These are phyloP conservation scores for Quiscalus mexicanus DNA, from an alignment of 2,113 vertebrate species.

Conservation along the genomic window DNA sequence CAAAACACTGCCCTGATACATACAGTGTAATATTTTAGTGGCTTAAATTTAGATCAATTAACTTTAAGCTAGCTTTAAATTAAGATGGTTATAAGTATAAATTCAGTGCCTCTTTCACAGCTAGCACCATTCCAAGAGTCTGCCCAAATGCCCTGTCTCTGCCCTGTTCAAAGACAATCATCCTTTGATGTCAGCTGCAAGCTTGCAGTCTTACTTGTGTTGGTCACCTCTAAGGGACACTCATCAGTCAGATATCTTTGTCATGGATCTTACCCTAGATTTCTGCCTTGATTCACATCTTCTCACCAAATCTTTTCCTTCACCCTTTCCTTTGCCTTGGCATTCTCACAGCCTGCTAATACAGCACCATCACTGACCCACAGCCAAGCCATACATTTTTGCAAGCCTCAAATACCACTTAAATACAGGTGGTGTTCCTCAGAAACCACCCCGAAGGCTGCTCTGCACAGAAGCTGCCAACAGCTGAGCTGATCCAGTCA, in stretches of 20 bases:
- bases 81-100: not conserved
- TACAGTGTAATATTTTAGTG: not conserved
- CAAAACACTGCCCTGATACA: not conserved
- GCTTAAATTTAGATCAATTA: not conserved
- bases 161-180: not conserved
- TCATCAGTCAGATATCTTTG: not conserved
- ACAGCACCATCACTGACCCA: not conserved
- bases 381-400: not conserved
- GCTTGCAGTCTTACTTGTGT: not conserved
- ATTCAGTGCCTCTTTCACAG: not conserved
- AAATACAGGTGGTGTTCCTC: not conserved
- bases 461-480: not conserved
- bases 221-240: not conserved
- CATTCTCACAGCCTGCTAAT: not conserved
- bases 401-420: not conserved
- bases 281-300: not conserved
- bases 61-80: not conserved
- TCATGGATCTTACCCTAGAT: not conserved
- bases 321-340: not conserved
- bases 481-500: not conserved
- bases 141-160: not conserved
- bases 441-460: not conserved
- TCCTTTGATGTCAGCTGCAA: not conserved
- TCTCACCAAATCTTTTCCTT: not conserved
- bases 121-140: not conserved